phyloP scores from a whole-genome alignment of 2,888 invertebrate genomes.

The Xylophagus ater region DNA sequence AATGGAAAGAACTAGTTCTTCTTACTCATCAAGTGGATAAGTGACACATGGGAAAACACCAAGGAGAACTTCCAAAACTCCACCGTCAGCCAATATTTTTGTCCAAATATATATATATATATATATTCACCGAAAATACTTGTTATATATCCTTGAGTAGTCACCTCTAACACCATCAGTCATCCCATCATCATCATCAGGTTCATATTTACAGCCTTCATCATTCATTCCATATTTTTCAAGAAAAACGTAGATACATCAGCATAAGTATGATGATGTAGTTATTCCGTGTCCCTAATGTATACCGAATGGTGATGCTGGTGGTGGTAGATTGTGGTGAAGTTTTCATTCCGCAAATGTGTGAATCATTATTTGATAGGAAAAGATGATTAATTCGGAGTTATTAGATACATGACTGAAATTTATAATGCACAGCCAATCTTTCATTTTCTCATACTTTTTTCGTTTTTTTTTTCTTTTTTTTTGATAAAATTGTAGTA shows the following conservation, averaged over 20 bases:
- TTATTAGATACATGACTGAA: slow-evolving; percentile 41
- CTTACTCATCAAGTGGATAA: neutral
- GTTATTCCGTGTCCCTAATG: slow-evolving; percentile 5
- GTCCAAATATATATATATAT: too few species aligned
- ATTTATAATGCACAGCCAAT: slow-evolving; percentile 32
- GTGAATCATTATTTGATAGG: slow-evolving; percentile 27
- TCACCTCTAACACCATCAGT: neutral
- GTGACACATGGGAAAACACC: slow-evolving; percentile 7
- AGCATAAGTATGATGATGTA: neutral
- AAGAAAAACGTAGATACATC: too few species aligned
- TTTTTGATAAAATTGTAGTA: too few species aligned
- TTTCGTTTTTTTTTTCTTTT: too few species aligned
- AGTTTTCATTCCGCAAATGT: slow-evolving; percentile 17
- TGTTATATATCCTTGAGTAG: too few species aligned
- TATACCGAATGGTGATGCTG: too few species aligned
- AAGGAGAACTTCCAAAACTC: neutral
- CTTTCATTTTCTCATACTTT: too few species aligned
- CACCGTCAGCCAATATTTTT: too few species aligned
- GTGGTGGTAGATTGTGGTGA: slow-evolving; percentile 2
- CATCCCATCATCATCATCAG: too few species aligned
- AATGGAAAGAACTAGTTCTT: neutral
- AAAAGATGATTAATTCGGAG: slow-evolving; percentile 40
- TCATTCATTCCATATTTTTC: too few species aligned
- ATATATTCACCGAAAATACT: too few species aligned
- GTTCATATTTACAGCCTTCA: too few species aligned